Evolutionary conservation across 1,140 invertebrate species (phyloP).

Genomic region (Drosophila ercepeae): DNA sequence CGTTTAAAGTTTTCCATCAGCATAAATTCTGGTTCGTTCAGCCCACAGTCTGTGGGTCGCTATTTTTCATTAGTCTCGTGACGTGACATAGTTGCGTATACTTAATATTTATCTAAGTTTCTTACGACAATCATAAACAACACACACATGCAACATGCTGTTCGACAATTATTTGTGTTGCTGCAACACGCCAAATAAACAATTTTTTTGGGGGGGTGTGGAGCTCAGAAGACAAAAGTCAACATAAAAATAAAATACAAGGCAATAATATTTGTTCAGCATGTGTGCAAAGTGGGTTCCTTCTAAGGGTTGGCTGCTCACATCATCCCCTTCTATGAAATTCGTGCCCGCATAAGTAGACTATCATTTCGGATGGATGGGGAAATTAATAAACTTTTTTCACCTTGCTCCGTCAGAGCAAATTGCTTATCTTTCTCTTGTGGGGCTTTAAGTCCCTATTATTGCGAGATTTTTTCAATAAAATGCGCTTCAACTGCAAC

Average conservation of each 20-base stretch:
- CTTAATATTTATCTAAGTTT: conserved; percentile 54
- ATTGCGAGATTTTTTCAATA: conserved; percentile 36
- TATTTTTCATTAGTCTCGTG: conserved; percentile 46
- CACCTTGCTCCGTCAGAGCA: neutral
- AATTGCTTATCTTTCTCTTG: conserved; percentile 7
- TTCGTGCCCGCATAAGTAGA: conserved; percentile 59
- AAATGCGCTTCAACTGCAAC: conserved; percentile 41
- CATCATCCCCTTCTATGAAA: conserved; percentile 10
- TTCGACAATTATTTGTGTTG: conserved; percentile 80
- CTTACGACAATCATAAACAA: conserved; percentile 73
- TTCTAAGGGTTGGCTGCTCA: neutral
- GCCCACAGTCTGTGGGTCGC: neutral
- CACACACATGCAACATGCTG: conserved; percentile 71
- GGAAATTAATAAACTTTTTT: conserved; percentile 36
- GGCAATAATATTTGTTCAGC: conserved; percentile 74
- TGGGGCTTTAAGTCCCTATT: neutral
- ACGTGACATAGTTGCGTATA: conserved; percentile 46
- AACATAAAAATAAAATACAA: conserved; percentile 79
- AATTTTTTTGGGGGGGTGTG: conserved; percentile 44
- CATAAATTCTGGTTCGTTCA: conserved; percentile 35
- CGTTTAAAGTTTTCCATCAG: conserved; percentile 58
- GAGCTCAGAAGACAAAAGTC: conserved; percentile 53
- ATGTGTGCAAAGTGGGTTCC: conserved; percentile 45
- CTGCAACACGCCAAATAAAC: conserved; percentile 78
- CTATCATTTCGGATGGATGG: conserved; percentile 36